Evolutionary conservation across 2,113 vertebrate species (phyloP).

Genomic region (Apistogramma diplotaenia): DNA sequence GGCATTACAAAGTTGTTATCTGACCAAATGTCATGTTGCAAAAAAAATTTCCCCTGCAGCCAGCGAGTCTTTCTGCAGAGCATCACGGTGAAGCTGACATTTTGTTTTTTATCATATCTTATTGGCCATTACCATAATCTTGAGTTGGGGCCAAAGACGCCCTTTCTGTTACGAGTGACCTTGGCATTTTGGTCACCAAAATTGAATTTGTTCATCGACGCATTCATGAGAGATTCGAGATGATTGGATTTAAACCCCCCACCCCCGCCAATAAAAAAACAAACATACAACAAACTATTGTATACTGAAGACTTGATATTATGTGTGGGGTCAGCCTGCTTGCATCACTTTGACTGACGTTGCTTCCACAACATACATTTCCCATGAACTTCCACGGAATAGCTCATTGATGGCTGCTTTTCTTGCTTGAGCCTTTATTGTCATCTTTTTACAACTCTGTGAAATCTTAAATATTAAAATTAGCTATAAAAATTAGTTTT

Average conservation of each 20-base stretch:
- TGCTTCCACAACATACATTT: accelerated
- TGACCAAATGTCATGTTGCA: neutral
- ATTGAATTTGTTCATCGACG: neutral
- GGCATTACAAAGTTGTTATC: neutral
- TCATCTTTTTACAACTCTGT: neutral
- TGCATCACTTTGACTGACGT: neutral
- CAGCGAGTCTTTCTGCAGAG: neutral
- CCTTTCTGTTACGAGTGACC: neutral
- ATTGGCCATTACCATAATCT: neutral
- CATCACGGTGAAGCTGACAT: neutral
- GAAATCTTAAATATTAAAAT: too few species aligned
- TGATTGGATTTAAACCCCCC: neutral
- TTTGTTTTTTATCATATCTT: neutral
- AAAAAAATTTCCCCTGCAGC: neutral
- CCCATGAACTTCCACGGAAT: neutral
- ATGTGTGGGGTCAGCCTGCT: neutral
- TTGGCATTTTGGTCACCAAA: neutral
- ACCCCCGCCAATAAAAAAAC: neutral
- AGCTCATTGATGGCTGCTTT: neutral
- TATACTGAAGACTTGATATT: accelerated
- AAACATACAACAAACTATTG: neutral
- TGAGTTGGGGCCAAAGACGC: neutral
- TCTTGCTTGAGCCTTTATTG: neutral
- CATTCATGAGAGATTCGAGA: neutral
- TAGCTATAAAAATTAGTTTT: too few species aligned